A percentile compares a stretch with the other conserved stretches of the same genome.
Evolutionary conservation across 1,140 invertebrate species (phyloP).

Genomic region (Drosophila mauritiana): DNA sequence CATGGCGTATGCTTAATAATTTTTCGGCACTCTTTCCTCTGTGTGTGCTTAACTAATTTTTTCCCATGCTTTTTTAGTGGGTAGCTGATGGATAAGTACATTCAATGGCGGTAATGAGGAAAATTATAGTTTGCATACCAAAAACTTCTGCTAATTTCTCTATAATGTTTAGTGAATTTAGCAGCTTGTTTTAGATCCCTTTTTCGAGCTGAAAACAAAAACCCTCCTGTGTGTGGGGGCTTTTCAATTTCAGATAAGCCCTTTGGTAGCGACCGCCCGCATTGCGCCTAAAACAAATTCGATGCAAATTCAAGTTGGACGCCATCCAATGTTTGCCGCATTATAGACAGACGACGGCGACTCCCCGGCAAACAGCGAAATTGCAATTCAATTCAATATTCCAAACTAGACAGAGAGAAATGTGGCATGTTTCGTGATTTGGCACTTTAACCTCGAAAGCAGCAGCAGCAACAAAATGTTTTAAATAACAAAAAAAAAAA

Average conservation of each 20-base stretch:
- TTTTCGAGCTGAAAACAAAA: neutral
- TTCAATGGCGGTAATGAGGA: conserved; percentile 19
- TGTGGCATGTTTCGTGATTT: conserved; percentile 61
- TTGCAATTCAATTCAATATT: conserved; percentile 76
- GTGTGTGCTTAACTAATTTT: conserved; percentile 51
- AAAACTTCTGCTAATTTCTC: neutral
- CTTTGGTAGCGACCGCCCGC: conserved; percentile 55
- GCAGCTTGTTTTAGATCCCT: neutral
- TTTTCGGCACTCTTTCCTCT: conserved; percentile 23
- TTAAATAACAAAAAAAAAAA: conserved; percentile 26
- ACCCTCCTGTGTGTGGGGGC: conserved; percentile 3
- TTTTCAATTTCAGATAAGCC: conserved; percentile 77
- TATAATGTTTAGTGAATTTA: neutral
- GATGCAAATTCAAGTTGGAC: conserved; percentile 77
- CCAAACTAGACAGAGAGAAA: conserved; percentile 55
- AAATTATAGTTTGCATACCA: neutral
- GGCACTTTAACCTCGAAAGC: conserved; percentile 73
- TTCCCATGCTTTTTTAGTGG: neutral
- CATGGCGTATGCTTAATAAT: conserved; percentile 78
- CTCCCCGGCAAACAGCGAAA: conserved; percentile 32
- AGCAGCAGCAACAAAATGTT: conserved; percentile 17
- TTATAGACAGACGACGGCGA: conserved; percentile 53
- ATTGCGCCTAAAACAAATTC: conserved; percentile 73
- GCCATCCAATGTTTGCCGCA: conserved; percentile 74
- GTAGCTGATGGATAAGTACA: conserved; percentile 37